Evolutionary conservation across 2,797 vertebrate genomes (phyloP), one percentile per base, ranked within the genome.

Genomic region (Danionella dracula): DNA sequence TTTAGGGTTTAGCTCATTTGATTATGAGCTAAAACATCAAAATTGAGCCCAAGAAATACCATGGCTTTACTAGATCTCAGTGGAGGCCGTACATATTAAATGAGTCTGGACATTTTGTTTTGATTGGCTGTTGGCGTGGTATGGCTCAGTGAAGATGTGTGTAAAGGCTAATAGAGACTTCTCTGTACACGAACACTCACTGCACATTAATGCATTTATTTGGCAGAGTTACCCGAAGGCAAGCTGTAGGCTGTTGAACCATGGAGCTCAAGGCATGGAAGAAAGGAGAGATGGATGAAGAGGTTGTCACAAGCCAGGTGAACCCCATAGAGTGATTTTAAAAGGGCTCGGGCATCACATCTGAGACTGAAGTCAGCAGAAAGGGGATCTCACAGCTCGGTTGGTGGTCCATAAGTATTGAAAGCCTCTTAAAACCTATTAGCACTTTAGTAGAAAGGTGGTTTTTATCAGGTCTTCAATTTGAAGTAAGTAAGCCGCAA

Each of bases 81-180:
- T 29, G 32, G 31, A 56, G 51, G 20, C 21, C 31, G 13, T 13
- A 65, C 20, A 46, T 54, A 37, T 45, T 65, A 66, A 56, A 55
- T 10, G 11, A 4, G 51, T 38, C 16, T 29, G 4, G 34, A 31
- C 8, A 2, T 56, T 57, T 8, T 5, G 40, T 23, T 46, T 46
- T 55, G 17, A 45, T 34, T 19, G 11, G 29, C 56, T 4, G 42
- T 27, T 45, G 16, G 11, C 16, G 46, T 10, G 46, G 55, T 57
- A 57, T 32, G 42, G 34, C 42, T 48, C 23, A 40, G 53, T 57
- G 42, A 42, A 56, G 64, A 23, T 57, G 53, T 57, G 31, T 66
- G 53, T 49, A 48, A 66, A 66, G 63, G 63, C 48, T 66, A 40
- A 57, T 57, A 57, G 42, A 66, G 40, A 65, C 40, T 13, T 12